Percentiles rank a stretch among this genome's conserved stretches.
These are phyloP conservation scores for Acronicta leporina DNA, from an alignment of 2,888 invertebrate species.

Conservation along the genomic window DNA sequence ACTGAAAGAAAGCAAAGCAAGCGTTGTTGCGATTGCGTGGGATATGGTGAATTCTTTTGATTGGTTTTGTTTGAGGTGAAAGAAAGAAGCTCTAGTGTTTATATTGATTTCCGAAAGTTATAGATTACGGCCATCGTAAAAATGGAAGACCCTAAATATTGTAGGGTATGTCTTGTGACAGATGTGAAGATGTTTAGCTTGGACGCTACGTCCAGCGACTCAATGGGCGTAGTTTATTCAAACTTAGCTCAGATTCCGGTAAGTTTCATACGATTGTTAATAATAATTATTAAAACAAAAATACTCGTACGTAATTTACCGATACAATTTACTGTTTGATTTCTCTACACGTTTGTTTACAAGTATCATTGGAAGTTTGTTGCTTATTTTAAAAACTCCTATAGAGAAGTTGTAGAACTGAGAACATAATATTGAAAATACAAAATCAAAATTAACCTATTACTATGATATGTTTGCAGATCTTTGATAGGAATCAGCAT, in stretches of 20 bases:
- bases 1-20: too few species aligned
- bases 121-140: background rate
- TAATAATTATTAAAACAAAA: too few species aligned
- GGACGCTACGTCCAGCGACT: conserved; percentile 35
- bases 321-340: background rate
- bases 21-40: too few species aligned
- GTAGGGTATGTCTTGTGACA: conserved; percentile 58
- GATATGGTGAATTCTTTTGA: background rate
- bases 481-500: conserved; percentile 34
- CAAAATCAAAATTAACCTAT: too few species aligned
- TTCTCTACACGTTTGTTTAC: background rate
- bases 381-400: too few species aligned
- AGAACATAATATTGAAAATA: too few species aligned
- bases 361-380: too few species aligned
- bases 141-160: conserved; percentile 56
- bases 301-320: background rate
- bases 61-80: background rate
- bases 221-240: conserved; percentile 47
- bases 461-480: conserved; percentile 27
- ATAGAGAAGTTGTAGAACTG: too few species aligned
- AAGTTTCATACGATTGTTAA: conserved; percentile 18
- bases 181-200: conserved; percentile 58
- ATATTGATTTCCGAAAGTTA: background rate
- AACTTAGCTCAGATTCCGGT: conserved; percentile 53
- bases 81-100: background rate